phyloP scores from a whole-genome alignment of 2,113 vertebrate genomes.

The Pandion haliaetus region DNA sequence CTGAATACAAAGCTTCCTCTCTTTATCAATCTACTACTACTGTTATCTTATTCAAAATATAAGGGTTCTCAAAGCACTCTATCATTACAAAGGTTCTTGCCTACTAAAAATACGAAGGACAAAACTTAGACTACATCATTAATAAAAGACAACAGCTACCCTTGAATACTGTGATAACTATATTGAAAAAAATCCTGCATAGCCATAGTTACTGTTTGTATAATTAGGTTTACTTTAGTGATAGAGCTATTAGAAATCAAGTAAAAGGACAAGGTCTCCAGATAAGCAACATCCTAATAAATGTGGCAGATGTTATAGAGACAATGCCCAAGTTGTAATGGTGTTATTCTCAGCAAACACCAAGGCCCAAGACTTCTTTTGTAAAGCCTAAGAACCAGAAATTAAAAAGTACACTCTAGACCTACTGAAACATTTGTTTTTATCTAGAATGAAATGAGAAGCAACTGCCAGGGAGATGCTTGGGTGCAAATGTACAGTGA shows the following conservation, averaged over 20 bases:
- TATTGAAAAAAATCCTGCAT: not conserved
- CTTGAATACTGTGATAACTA: not conserved
- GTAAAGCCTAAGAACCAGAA: not conserved
- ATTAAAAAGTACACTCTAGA: not conserved
- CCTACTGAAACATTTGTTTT: not conserved
- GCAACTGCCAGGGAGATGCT: not conserved
- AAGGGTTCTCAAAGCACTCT: not conserved
- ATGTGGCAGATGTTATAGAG: not conserved
- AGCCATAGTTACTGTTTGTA: not conserved
- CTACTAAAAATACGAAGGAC: not conserved
- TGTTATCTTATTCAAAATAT: not conserved
- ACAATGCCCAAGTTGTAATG: not conserved
- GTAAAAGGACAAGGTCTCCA: not conserved
- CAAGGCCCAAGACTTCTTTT: not conserved
- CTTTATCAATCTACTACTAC: not conserved
- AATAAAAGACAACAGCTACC: not conserved
- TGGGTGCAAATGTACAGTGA: not conserved
- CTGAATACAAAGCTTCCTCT: not conserved
- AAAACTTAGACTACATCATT: not conserved
- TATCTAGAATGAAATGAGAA: not conserved
- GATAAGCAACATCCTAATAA: not conserved
- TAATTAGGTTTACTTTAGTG: not conserved
- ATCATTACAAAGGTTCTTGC: not conserved
- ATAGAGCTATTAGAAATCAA: not conserved
- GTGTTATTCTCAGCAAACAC: not conserved